Evolutionary conservation across 2,113 vertebrate species (phyloP), one percentile per base, ranked within the genome.

Genomic region (Nesogale talazaci): DNA sequence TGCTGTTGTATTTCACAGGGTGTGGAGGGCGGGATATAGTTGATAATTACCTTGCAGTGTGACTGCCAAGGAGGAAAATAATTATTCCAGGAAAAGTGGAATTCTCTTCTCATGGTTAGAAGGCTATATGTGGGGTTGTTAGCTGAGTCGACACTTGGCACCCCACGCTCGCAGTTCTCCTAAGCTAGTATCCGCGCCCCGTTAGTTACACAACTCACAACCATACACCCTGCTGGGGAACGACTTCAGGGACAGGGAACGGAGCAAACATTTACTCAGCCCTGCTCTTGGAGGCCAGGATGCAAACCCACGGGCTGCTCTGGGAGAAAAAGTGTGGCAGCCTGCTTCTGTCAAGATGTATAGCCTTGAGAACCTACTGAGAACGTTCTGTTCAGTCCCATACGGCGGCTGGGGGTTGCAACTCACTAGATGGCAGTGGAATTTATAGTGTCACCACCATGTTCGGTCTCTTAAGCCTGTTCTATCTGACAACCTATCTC

Each of bases 41-140:
- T 75, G 57, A 70, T 88, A 65, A 90, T 90, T 87, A 87, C 36
- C 19, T 89, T 86, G 36, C 0, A 36, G 6, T 79, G 38, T 79
- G 65, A 36, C 29, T 90, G 19, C 79, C 88, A 89, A 91, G 16
- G 76, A 88, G 52, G 40, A 10, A 94, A 90, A 86, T 77, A 82
- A 86, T 91, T 82, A 86, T 85, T 91, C 46, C 19, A 79, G 72
- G 56, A 59, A 86, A 76, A 93, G n/a, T 77, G 19, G 12, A 74
- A 25, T 78, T 93, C 29, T n/a, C 52, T 22, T 86, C 57, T 83
- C 63, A 29, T 23, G 40, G 20, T 72, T 78, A 34, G 57, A 74
- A 75, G 77, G 3, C 84, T 46, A 10, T 29, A 65, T 17, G 29
- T 36, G 85, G 52, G 38, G 36, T 59, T 78, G 40, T 70, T 84